phyloP scores from a whole-genome alignment of 1,140 invertebrate genomes.

The Penaeus indicus region DNA sequence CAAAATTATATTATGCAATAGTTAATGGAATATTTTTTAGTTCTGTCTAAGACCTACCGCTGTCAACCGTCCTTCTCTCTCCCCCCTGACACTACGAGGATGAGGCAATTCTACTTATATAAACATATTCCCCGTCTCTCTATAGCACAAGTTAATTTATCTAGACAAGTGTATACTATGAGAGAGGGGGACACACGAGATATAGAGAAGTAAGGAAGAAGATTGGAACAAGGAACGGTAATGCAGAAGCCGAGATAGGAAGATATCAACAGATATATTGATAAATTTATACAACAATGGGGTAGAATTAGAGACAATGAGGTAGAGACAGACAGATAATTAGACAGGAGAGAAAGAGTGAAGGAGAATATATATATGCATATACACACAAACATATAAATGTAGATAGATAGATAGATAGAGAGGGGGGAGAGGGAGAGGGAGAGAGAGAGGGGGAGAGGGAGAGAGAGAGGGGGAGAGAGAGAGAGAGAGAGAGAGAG shows the following conservation, averaged over 20 bases:
- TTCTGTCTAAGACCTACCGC: too few species aligned
- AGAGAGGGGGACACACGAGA: neutral
- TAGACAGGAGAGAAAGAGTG: constrained; percentile 17
- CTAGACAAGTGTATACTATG: neutral
- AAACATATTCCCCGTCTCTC: too few species aligned
- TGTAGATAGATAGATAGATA: neutral
- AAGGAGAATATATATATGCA: neutral
- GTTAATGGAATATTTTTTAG: too few species aligned
- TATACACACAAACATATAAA: neutral
- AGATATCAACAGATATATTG: neutral
- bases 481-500: neutral
- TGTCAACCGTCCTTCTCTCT: too few species aligned
- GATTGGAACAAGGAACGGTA: neutral
- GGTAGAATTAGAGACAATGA: constrained; percentile 10
- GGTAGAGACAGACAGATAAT: neutral
- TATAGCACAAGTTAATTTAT: too few species aligned
- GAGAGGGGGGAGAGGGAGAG: neutral
- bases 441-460: neutral
- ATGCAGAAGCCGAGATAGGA: neutral
- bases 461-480: neutral
- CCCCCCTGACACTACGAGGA: too few species aligned
- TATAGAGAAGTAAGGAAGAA: neutral
- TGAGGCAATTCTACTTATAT: too few species aligned
- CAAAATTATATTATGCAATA: too few species aligned
- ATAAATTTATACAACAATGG: neutral